phyloP scores from a whole-genome alignment of 1,140 invertebrate species.

The Trachelipus rathkii region DNA sequence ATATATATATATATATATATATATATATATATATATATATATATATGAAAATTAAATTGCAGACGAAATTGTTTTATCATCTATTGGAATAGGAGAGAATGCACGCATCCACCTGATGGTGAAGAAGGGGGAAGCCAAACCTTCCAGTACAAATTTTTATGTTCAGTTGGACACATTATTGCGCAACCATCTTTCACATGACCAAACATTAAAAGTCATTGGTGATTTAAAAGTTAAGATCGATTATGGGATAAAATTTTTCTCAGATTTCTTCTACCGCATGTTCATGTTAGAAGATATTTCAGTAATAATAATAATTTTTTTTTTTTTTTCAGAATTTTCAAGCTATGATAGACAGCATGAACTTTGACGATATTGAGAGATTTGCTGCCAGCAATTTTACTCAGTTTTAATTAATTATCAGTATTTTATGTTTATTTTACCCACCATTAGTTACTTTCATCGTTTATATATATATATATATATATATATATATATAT shows the following conservation, averaged over 20 bases:
- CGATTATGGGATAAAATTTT: not conserved
- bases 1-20: no score
- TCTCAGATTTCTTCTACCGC: no score
- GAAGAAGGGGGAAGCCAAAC: constrained; percentile 28
- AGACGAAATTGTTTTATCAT: constrained; percentile 31
- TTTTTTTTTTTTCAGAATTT: constrained; percentile 32
- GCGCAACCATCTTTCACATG: constrained; percentile 32
- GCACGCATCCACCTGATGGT: constrained; percentile 35
- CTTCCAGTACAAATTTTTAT: constrained; percentile 28
- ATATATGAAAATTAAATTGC: no score
- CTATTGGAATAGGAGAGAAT: constrained; percentile 28
- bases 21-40: no score
- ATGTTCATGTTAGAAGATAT: not conserved
- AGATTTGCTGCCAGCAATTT: constrained; percentile 40
- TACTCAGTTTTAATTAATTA: constrained; percentile 32
- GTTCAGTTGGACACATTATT: constrained; percentile 32
- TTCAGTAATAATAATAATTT: not conserved
- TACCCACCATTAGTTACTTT: no score
- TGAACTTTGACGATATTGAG: constrained; percentile 41
- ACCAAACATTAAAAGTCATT: constrained; percentile 32
- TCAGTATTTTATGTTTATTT: not conserved
- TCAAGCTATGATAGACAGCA: constrained; percentile 39
- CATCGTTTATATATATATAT: no score
- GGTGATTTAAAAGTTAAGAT: constrained; percentile 37
- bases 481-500: no score